Conservation (phyloP, 2,797 vertebrate genomes). For the Rhabdophis nuchalis region DNA sequence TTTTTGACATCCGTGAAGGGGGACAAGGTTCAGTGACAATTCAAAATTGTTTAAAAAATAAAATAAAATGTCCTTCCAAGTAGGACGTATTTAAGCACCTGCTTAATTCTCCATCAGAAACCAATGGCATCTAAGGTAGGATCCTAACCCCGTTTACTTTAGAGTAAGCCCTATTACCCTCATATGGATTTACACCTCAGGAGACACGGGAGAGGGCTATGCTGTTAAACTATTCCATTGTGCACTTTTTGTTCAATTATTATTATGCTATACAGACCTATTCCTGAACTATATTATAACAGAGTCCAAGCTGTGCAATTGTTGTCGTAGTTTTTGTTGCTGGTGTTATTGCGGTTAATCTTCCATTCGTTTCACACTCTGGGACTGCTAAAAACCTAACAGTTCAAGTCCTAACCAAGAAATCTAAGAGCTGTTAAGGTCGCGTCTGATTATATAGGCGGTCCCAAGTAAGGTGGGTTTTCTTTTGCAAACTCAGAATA, state of each 20-base stretch:
- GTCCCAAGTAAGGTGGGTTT: background rate
- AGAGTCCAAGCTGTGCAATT: background rate
- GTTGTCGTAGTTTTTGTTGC: background rate
- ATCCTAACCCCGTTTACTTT: background rate
- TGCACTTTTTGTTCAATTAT: background rate
- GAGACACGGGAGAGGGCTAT: background rate
- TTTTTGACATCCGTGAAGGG: background rate
- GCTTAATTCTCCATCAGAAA: background rate
- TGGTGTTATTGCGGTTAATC: background rate
- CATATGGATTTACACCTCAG: background rate
- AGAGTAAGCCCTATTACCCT: background rate
- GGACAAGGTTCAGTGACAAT: background rate
- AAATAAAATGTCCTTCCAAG: background rate
- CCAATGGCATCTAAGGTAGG: background rate
- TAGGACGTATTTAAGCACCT: background rate
- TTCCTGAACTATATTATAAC: background rate
- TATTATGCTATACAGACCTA: background rate
- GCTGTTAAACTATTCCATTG: background rate
- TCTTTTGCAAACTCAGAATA: background rate
- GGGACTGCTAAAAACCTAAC: background rate
- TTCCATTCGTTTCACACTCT: background rate
- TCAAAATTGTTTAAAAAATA: background rate
- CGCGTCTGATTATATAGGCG: background rate
- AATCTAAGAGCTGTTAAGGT: background rate
- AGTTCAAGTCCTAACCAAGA: background rate